These are phyloP conservation scores for Idaea biselata DNA, from an alignment of 2,888 invertebrate species.

Conservation along the genomic window DNA sequence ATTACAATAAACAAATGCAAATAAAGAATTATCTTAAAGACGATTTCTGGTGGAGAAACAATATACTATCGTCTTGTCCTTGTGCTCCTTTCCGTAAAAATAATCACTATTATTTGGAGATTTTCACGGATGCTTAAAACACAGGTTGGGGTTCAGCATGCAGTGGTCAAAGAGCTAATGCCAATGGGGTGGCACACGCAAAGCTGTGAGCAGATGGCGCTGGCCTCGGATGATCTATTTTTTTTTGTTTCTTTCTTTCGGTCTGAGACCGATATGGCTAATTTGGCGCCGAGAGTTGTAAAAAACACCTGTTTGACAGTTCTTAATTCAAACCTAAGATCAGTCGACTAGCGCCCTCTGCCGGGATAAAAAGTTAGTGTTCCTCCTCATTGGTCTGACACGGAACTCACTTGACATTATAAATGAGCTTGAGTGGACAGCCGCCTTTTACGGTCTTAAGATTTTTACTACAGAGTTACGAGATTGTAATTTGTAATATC, in stretches of 20 bases:
- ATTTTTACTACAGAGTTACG: conserved; percentile 5
- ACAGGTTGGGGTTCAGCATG: conserved; percentile 10
- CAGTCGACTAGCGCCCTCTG: no score
- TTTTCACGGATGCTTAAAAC: conserved; percentile 13
- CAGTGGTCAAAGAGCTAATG: conserved; percentile 2
- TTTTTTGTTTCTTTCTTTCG: no score
- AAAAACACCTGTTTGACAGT: no score
- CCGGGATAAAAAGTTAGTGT: no score
- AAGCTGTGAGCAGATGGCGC: no score
- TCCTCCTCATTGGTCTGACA: no score
- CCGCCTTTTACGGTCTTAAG: conserved; percentile 13
- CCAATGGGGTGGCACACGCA: no score
- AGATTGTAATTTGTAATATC: conserved; percentile 7
- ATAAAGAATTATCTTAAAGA: conserved; percentile 6
- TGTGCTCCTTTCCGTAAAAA: conserved; percentile 7
- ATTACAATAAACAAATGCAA: conserved; percentile 12
- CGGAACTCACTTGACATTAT: conserved; percentile 12
- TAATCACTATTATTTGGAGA: conserved; percentile 6
- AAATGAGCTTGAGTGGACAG: conserved; percentile 12
- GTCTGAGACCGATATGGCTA: no score
- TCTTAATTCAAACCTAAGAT: no score
- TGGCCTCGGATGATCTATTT: no score
- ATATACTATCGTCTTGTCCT: conserved; percentile 7
- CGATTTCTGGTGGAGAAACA: conserved; percentile 11
- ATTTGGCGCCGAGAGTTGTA: no score